Base-by-base conservation (phyloP, 2,113 vertebrate species). In the Ciconia stormi region DNA sequence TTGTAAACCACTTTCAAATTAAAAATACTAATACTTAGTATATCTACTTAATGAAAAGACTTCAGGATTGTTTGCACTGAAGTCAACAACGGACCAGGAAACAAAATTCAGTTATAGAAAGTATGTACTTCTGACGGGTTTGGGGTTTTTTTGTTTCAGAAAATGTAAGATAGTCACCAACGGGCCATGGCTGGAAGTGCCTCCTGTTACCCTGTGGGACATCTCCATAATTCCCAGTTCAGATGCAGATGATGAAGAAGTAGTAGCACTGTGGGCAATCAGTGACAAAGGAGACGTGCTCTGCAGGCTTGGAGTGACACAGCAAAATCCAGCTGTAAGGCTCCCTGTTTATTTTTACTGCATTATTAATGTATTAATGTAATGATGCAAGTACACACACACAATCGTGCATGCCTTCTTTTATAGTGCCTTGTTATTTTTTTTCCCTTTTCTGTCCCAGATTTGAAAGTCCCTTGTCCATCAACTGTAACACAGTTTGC, bases 211-310 rank as follows among this genome's bases (percentile, higher is more conserved):
- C 25, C 98, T 99, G n/a, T 98, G 98, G 88, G 99, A 99, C 14
- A 97, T 99, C 91, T 99, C 99, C 92, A 98, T 99, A 95, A 98
- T 99, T 82, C 98, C 99, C 2, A 97, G 98, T 9, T 96, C 97
- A 56, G 82, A 80, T 46, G 97, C 97, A 84, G 97, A 76, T 71
- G 90, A 53, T 2, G 97, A 98, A 83, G 98, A 98, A 47, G 89
- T 96, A 71, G 95, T 99, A 26, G 98, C 99, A 2, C 97, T 99
- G 65, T 99, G 99, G 99, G 99, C 99, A 32, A 98, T 99, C 97
- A 99, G 99, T 89, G 99, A 98, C 98, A 99, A 99, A 94, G 99
- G 99, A n/a, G 99, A 99, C 0, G 99, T 99, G 76, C 98, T 99
- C 66, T 99, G 99, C 93, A 98, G 99, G 52, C 98, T 99, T 71